phyloP scores from a whole-genome alignment of 2,797 vertebrate genomes.

The Bucorvus abyssinicus region DNA sequence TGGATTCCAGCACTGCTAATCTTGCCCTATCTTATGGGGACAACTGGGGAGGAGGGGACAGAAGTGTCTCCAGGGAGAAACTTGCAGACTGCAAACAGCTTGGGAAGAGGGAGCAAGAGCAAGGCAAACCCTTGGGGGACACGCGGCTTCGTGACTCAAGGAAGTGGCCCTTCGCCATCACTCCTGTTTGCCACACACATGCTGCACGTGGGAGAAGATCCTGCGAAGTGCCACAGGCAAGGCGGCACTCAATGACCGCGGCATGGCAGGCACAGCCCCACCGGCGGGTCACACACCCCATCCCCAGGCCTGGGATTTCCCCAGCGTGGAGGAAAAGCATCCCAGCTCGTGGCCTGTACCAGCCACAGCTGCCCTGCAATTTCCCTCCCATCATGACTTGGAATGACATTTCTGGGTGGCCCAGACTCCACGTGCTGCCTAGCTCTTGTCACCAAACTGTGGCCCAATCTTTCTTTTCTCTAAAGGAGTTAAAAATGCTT shows the following conservation, averaged over 20 bases:
- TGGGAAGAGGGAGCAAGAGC: not conserved
- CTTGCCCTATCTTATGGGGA: not conserved
- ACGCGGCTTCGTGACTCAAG: not conserved
- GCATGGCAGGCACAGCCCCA: not conserved
- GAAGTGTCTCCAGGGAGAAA: not conserved
- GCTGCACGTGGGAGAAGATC: not conserved
- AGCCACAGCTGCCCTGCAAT: not conserved
- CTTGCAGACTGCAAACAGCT: not conserved
- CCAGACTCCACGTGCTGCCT: not conserved
- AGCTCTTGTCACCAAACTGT: not conserved
- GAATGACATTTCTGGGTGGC: not conserved
- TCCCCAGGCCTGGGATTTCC: not conserved
- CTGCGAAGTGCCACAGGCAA: not conserved
- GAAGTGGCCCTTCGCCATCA: not conserved
- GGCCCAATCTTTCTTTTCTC: not conserved
- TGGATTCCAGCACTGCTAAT: not conserved
- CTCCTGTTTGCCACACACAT: not conserved
- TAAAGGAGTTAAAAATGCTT: not conserved
- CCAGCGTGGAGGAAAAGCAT: not conserved
- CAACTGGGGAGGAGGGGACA: not conserved
- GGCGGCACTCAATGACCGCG: not conserved
- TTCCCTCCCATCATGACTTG: not conserved
- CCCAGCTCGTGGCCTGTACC: not conserved
- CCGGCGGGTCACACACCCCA: not conserved
- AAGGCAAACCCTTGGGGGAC: not conserved